These are phyloP conservation scores for Eulemur macaco DNA, from an alignment of 2,113 vertebrate genomes.

Conservation along the genomic window DNA sequence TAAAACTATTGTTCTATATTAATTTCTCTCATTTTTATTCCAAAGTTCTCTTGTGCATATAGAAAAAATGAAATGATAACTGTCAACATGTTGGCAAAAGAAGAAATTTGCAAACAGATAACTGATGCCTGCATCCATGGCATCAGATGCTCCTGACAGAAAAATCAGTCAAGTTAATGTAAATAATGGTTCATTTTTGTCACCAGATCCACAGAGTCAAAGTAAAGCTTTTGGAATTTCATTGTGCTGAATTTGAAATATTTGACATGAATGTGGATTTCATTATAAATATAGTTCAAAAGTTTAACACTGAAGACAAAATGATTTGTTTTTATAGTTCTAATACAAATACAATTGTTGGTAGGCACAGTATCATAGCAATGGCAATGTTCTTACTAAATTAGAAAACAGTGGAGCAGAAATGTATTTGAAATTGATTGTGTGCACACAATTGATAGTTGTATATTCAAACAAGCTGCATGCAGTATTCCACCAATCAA, in stretches of 20 bases:
- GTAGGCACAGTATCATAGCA: background rate
- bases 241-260: background rate
- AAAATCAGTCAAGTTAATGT: background rate
- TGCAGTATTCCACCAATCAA: background rate
- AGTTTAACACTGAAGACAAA: conserved; percentile 33
- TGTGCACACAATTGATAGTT: background rate
- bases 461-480: background rate
- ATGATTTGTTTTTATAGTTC: background rate
- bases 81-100: background rate
- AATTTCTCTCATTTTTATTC: conserved; percentile 23
- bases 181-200: background rate
- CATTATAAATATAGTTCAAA: conserved; percentile 19
- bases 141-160: background rate
- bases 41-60: background rate
- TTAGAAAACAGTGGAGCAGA: background rate
- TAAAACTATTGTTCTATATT: conserved; percentile 44
- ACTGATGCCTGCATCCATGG: background rate
- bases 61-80: background rate
- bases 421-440: conserved; percentile 17
- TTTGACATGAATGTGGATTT: conserved; percentile 37
- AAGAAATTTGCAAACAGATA: conserved; percentile 1
- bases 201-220: background rate
- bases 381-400: background rate
- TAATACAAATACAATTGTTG: conserved; percentile 11
- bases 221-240: background rate